phyloP scores from a whole-genome alignment of 2,113 vertebrate genomes.

The Todiramphus saurophagus region DNA sequence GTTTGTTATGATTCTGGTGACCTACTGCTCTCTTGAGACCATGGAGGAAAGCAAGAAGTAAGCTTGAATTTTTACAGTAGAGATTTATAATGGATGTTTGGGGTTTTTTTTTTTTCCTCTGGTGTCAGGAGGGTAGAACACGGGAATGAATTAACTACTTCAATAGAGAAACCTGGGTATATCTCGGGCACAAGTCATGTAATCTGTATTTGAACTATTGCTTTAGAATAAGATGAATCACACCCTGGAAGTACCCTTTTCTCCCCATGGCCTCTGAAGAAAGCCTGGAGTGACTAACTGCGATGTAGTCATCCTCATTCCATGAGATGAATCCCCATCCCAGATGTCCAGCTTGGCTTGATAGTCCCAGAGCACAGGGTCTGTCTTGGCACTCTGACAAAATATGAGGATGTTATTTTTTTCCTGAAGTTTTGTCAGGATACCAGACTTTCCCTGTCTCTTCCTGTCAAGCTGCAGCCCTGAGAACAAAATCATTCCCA shows the following conservation, averaged over 20 bases:
- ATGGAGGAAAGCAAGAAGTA: neutral
- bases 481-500: slow-evolving; percentile 67
- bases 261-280: neutral
- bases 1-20: neutral
- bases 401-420: slow-evolving; percentile 49
- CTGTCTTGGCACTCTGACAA: slow-evolving; percentile 14
- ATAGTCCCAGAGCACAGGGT: slow-evolving; percentile 29
- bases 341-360: slow-evolving; percentile 33
- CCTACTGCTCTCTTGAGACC: neutral
- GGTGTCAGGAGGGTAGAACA: neutral
- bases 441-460: slow-evolving; percentile 57
- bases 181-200: neutral
- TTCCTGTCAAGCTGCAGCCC: slow-evolving; percentile 58
- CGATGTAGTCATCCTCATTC: neutral
- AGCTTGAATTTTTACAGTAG: neutral
- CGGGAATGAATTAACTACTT: neutral
- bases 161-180: neutral
- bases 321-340: neutral
- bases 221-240: neutral
- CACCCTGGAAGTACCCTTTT: neutral
- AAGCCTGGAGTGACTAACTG: neutral
- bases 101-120: neutral
- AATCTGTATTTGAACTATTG: neutral
- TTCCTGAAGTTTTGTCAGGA: slow-evolving; percentile 55
- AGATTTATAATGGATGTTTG: neutral